Evolutionary conservation across 1,140 invertebrate species (phyloP), one percentile per base, ranked within the genome.

Genomic region (Scaptomyza graminum): DNA sequence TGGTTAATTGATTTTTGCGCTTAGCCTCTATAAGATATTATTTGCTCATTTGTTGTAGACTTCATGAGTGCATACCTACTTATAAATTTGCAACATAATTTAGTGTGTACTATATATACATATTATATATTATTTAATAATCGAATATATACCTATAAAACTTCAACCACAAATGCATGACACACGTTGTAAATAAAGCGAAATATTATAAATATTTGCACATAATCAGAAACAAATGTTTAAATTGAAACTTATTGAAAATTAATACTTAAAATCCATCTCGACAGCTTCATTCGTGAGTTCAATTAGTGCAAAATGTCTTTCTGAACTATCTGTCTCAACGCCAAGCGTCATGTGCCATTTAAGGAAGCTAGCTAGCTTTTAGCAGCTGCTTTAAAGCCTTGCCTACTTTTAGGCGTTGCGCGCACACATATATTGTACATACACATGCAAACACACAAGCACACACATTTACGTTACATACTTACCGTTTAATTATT

Each of bases 161-260:
- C 16, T 54, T 54, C 51, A 46, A 73, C 52, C 56, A 67, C 57
- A 34, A 9, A 34, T 34, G 78, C 78, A 81, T 80, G 78, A 81
- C 78, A 81, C 50, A 34, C 50, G 73, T 59, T 81, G 78, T 81
- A 81, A 76, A 81, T 81, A 81, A 81, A 76, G 62, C 68, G 43
- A 76, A 70, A 59, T 66, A 56, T 62, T 59, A 80, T 63, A 59
- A 69, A 76, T 67, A 76, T 64, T 62, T 39, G 54, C 54, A 66
- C 46, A 50, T 9, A 16, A 15, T n/a, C 4, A 44, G 9, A 4
- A 44, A 44, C 7, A 41, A 18, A 41, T 41, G 37, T n/a, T 41
- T n/a, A 4, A n/a, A 41, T 41, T 41, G 4, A 12, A 37, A 37
- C 9, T 37, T 12, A 37, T 37, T 37, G 34, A 12, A 11, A 37